Base-by-base conservation (phyloP, 2,888 invertebrate genomes). In the Chymomyza caudatula region DNA sequence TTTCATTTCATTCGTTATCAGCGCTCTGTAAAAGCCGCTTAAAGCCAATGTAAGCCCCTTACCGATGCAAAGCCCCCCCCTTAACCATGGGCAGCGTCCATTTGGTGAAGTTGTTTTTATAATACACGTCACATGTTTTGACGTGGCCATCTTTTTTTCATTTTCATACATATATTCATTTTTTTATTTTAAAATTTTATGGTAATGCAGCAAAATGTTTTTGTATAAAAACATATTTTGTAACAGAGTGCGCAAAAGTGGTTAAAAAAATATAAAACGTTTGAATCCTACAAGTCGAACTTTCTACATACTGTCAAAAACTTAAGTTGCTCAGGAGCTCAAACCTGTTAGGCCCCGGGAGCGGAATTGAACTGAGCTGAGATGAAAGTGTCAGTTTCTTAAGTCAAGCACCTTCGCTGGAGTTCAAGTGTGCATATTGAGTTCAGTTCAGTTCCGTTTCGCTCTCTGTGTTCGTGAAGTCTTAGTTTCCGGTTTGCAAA, bases 101-200 rank as follows among this genome's bases (percentile, higher is more conserved):
- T 66, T 59, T 64, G 61, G 23, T 60, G 52, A 63, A 57, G 23
- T 56, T 73, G 69, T 67, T 74, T 85, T 83, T 37, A 20, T 77
- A 86, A 81, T 84, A 86, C 81, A 76, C 84, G 84, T 84, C 84
- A 82, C 85, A 84, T 81, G 73, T 81, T 84, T 74, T 77, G 77
- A 75, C 79, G 82, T 77, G 79, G 85, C 80, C 79, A 77, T 67
- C 29, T 60, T 57, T 61, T 71, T 42, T 62, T 44, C 42, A 44
- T 54, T 60, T 69, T 60, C 58, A 55, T 55, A 25, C 15, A 3
- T 15, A 19, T 58, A 44, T 57, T 63, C 25, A 22, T 51, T 57
- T 51, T n/a, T 61, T 53, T 61, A 66, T 77, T 83, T 69, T 69
- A 65, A 67, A 73, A 72, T 83, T 85, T 85, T 85, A 78, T 81